Evolutionary conservation across 2,888 invertebrate genomes (phyloP), one percentile per base, ranked within the genome.

Genomic region (Furcula furcula): DNA sequence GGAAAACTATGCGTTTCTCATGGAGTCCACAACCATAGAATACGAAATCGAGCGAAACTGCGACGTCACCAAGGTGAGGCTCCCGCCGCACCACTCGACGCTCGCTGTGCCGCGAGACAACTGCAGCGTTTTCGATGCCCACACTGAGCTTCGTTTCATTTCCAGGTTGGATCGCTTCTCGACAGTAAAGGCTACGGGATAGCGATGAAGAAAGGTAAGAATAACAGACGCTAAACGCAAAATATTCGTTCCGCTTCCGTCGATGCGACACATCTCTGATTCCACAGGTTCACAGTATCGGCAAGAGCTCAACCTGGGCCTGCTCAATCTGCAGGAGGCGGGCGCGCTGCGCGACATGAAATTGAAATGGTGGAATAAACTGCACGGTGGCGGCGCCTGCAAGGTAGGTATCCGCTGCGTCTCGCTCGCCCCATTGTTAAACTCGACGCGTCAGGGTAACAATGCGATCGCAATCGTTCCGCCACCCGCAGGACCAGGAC

Each of bases 311-410:
- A 96, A 95, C 65, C 92, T 94, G 58, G 95, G 95, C 26, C 92
- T 98, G 42, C 87, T 97, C 40, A 93, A 93, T 68, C 87, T 98
- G 35, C 97, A 97, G 86, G 97, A 98, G 83, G 91, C 91, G 35
- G 97, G 97, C 12, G 89, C 91, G 43, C 90, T 98, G 40, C 92
- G 92, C 11, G 90, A 91, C 54, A 90, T 97, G 83, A 96, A 96
- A 81, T 92, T 93, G 37, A 94, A 93, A 67, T 98, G 97, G 97
- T 98, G 97, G 97, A 93, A 94, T 67, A 94, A 95, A 77, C 93
- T 93, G 76, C 89, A 94, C 46, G 95, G 93, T 9, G 94, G 94
- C 20, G 93, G 93, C 34, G 91, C 92, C 22, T 94, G 94, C 71
- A 85, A 90, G 76, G 94, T 93, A 79, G 11, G 23, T 12, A 6